phyloP scores from a whole-genome alignment of 1,140 invertebrate genomes.

The Camponotus floridanus region DNA sequence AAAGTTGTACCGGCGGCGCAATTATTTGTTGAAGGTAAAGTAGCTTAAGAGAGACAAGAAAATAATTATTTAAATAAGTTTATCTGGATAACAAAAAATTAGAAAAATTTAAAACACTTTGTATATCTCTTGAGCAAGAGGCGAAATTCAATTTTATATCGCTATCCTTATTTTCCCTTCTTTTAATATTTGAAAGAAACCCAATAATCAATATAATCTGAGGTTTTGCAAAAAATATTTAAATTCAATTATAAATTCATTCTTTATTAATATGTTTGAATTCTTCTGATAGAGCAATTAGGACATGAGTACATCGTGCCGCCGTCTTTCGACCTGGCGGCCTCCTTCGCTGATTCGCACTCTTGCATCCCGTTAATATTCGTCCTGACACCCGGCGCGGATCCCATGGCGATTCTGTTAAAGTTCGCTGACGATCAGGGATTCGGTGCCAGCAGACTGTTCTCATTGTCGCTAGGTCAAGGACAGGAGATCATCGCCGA shows the following conservation, averaged over 20 bases:
- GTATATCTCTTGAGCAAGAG: no score
- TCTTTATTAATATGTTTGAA: background rate
- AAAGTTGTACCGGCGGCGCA: constrained; percentile 95
- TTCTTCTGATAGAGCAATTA: constrained; percentile 77
- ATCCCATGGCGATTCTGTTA: constrained; percentile 94
- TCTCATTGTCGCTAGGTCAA: constrained; percentile 96
- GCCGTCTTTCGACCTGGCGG: constrained; percentile 95
- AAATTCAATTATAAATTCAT: no score
- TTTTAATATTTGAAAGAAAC: background rate
- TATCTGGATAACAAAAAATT: background rate
- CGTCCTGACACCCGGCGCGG: constrained; percentile 95
- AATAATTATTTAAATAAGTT: background rate
- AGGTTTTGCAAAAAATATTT: background rate
- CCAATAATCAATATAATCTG: background rate
- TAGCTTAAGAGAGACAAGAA: background rate
- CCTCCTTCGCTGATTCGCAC: constrained; percentile 94
- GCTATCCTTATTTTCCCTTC: background rate
- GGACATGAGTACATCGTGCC: constrained; percentile 94
- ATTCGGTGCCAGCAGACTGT: constrained; percentile 93
- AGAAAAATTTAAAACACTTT: background rate
- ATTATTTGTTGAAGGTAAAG: constrained; percentile 90
- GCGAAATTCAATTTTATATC: constrained; percentile 25
- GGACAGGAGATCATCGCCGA: constrained; percentile 96
- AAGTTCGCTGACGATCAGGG: constrained; percentile 97
- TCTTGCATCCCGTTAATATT: constrained; percentile 95